Evolutionary conservation across 2,888 invertebrate species (phyloP), one percentile per base, ranked within the genome.

Genomic region (Drosophila incognita): DNA sequence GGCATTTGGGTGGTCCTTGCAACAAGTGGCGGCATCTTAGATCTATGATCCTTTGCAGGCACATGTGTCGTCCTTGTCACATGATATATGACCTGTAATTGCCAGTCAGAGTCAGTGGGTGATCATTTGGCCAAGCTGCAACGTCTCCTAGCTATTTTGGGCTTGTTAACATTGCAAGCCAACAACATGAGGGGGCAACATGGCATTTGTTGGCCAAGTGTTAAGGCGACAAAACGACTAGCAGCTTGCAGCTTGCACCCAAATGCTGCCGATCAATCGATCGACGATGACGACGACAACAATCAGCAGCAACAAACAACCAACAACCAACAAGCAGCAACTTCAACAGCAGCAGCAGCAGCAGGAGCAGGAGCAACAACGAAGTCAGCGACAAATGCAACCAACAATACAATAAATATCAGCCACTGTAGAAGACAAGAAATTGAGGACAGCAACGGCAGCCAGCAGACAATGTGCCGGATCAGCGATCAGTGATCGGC

Each of bases 351-450:
- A 61, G 27, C 53, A 63, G 48, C 4, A 51, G 24, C 24, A 53
- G 18, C 18, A 21, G 21, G 2, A 46, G 1, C 58, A 59, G 31
- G 36, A 65, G 42, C 68, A 48, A 35, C 64, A 58, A 56, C 54
- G 56, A 68, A 79, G 73, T 66, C 73, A 78, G 66, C 77, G 80
- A 88, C 79, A 80, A 81, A 80, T 80, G 76, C 89, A 58, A 56
- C 15, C 57, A 82, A 87, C 90, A 89, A 91, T 90, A 89, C 87
- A 91, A 90, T 90, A 91, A 91, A 91, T 91, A 77, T 82, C 77
- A 69, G 77, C 71, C 64, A 66, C 65, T 53, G 66, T 38, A 8
- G 31, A 52, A 52, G 46, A 36, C 42, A 67, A 62, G 70, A 61
- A 70, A 74, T 69, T 60, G 72, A 74, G 64, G 71, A 73, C 73